These are phyloP conservation scores for Rhinopomastus cyanomelas DNA, from an alignment of 2,113 vertebrate genomes.

Conservation along the genomic window DNA sequence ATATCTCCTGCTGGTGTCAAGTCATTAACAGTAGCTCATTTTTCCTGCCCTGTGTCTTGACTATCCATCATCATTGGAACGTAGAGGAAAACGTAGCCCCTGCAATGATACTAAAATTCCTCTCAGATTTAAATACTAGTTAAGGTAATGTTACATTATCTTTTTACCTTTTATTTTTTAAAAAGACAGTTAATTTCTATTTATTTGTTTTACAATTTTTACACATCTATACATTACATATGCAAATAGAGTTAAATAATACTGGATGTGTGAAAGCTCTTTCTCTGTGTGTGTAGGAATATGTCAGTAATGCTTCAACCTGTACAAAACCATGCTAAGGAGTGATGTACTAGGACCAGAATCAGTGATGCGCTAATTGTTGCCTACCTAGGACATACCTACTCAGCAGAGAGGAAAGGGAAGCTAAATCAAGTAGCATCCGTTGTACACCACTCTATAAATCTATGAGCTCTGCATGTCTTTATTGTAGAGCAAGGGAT, in stretches of 20 bases:
- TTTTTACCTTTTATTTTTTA: neutral
- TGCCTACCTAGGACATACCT: neutral
- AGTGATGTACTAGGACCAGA: neutral
- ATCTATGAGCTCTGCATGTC: neutral
- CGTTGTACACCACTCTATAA: neutral
- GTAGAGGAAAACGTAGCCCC: conserved; percentile 29
- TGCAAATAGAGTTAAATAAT: neutral
- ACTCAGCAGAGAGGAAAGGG: neutral
- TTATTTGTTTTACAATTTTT: neutral
- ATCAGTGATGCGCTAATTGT: neutral
- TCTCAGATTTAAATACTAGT: conserved; percentile 37
- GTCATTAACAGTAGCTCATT: neutral
- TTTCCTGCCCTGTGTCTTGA: conserved; percentile 8
- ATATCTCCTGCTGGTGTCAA: conserved; percentile 16
- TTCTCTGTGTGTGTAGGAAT: neutral
- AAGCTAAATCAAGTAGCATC: neutral
- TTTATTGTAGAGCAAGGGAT: neutral
- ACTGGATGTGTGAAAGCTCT: neutral
- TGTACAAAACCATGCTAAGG: neutral
- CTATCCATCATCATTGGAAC: conserved; percentile 52
- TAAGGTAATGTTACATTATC: neutral
- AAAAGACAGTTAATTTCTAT: neutral
- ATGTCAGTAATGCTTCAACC: neutral
- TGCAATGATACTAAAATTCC: conserved; percentile 12
- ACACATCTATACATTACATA: neutral